phyloP scores from a whole-genome alignment of 2,113 vertebrate species.

The Peromyscus californicus region DNA sequence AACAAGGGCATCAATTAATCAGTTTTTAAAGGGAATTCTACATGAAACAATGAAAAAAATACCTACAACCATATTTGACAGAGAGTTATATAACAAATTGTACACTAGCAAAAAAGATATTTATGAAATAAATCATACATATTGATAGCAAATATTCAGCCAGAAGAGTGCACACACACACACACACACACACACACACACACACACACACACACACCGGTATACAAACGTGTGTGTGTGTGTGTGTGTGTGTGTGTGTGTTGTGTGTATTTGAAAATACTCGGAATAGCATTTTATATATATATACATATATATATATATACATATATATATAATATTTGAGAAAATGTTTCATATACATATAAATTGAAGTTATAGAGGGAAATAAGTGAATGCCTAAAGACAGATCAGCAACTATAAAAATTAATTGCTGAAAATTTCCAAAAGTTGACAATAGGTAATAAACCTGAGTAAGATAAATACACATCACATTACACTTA shows the following conservation, averaged over 20 bases:
- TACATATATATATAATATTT: neutral
- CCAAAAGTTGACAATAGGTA: neutral
- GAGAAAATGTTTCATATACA: neutral
- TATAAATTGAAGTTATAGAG: neutral
- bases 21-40: neutral
- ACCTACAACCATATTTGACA: neutral
- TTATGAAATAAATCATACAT: neutral
- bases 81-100: neutral
- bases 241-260: neutral
- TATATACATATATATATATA: neutral
- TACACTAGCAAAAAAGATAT: neutral
- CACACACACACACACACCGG: too few species aligned
- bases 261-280: neutral
- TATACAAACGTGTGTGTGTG: too few species aligned
- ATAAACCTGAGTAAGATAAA: neutral
- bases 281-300: neutral
- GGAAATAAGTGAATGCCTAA: neutral
- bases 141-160: neutral
- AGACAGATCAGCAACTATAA: neutral
- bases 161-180: neutral
- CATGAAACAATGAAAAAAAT: neutral
- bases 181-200: neutral
- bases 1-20: neutral
- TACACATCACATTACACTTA: neutral
- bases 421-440: neutral